Base-by-base conservation (phyloP, 2,113 vertebrate species). In the Narcine bancroftii region DNA sequence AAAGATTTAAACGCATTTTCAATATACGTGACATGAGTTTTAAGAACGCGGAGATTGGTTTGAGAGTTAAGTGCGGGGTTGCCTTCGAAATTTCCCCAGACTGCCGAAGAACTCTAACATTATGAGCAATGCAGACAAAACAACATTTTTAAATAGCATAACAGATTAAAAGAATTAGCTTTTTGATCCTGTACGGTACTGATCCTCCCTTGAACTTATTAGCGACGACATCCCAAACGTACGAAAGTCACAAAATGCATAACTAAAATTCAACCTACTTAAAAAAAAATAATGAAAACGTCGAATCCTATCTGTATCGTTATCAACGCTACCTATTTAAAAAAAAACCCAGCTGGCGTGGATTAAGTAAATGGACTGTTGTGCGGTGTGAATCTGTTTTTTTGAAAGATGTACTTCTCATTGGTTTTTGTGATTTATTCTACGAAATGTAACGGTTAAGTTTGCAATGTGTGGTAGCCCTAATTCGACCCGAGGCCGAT, bases 401-500 rank as follows among this genome's bases (percentile, higher is more conserved):
- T 92, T 72, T 71, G 81, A 87, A 87, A 87, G 81, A 87, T 87
- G 53, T 53, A 33, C 63, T 91, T 66, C 42, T 45, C 63, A 66
- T 42, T 91, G 65, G 65, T 91, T 66, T 33, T 69, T 91, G 89
- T 91, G 89, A 69, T 91, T 91, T 91, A 71, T 91, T 69, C 65
- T 91, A 91, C 89, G 89, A 91, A 91, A 91, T 91, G 95, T 95
- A 95, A 92, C 93, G 93, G 94, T 93, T 95, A 94, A 96, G 96
- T 96, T 97, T 96, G 96, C 97, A 97, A 97, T 97, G 96, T 95
- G 96, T 96, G 96, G 97, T 99, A 97, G 98, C 98, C 97, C 97
- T 96, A 93, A 95, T 94, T 96, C 97, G 97, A 98, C 97, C 98
- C 97, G 96, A 94, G 95, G 95, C 96, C 94, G 95, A 93, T 94